Evolutionary conservation across 2,797 vertebrate genomes (phyloP), one percentile per base, ranked within the genome.

Genomic region (Prunella strophiata): DNA sequence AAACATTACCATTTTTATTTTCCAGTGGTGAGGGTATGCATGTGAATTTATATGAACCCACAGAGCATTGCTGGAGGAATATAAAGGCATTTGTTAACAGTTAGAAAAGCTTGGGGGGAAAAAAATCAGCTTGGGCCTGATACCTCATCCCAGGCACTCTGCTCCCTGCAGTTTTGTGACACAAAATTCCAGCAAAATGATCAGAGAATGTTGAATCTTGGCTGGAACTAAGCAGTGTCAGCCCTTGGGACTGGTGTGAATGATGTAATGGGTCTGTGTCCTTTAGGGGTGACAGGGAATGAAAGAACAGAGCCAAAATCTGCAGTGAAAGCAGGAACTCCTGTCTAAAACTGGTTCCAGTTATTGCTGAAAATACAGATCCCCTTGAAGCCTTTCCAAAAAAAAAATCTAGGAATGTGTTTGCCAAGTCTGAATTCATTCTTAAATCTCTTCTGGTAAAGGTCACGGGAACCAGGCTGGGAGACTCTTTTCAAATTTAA

Each of bases 1-100:
- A 96, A 95, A 95, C 74, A 73, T 80, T 55, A 59, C 55, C 67
- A 20, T 84, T 96, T 93, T 84, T 50, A 16, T 93, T 88, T 91
- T 88, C 34, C 75, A 61, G 68, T 11, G 45, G 34, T 17, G 52
- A 65, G 63, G 71, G 76, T 23, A 26, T 67, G 76, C 1, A 1
- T 77, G 71, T 84, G 77, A 48, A 84, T 93, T 88, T 77, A 29
- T 83, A 29, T 51, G 26, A 82, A 92, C 21, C 36, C 42, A 1
- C 48, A 48, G 61, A 23, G 30, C 57, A 2, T 26, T 84, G 63
- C 78, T 71, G 80, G 47, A 67, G 57, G 67, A 20, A 36, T 13
- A 7, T 75, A 61, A 86, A 91, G 47, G 62, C 47, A 48, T 51
- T 48, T 36, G 47, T 83, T 94, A 70, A 76, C 43, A 8, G 65